A percentile compares a stretch with the other conserved stretches of the same genome.
These are phyloP conservation scores for Gallirallus australis DNA, from an alignment of 2,797 vertebrate genomes.

Conservation along the genomic window DNA sequence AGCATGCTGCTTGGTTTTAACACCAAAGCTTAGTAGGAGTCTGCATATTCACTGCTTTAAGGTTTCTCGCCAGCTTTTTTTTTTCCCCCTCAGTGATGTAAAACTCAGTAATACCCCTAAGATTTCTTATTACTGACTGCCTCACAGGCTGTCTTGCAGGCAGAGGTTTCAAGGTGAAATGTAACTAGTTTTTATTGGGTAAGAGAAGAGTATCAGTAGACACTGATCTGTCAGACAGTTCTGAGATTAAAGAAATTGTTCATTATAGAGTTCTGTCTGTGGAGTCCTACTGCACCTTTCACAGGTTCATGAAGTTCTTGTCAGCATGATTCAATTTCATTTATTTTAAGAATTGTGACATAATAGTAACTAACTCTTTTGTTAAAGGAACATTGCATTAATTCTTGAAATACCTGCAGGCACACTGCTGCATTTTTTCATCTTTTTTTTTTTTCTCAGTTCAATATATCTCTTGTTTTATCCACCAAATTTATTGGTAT, in stretches of 20 bases:
- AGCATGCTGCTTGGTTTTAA: background rate
- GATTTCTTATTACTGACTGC: background rate
- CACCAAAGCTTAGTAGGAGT: background rate
- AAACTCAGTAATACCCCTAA: background rate
- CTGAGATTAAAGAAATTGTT: background rate
- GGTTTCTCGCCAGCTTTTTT: background rate
- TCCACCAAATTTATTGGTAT: background rate
- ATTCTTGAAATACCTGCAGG: background rate
- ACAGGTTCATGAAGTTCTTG: background rate
- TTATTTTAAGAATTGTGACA: background rate
- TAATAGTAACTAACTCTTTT: background rate
- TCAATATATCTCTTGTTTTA: background rate
- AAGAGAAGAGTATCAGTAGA: background rate
- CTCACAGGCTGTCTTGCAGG: background rate
- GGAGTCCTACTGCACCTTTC: background rate
- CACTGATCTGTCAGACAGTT: background rate
- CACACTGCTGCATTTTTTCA: background rate
- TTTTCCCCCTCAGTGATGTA: background rate
- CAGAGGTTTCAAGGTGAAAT: background rate
- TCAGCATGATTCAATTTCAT: background rate
- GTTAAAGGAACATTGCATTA: background rate
- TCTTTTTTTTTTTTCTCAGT: background rate
- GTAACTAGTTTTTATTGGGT: background rate
- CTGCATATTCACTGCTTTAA: fast-evolving
- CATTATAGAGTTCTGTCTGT: background rate